Evolutionary conservation across 2,113 vertebrate species (phyloP).

Genomic region (Macroglossus sobrinus): DNA sequence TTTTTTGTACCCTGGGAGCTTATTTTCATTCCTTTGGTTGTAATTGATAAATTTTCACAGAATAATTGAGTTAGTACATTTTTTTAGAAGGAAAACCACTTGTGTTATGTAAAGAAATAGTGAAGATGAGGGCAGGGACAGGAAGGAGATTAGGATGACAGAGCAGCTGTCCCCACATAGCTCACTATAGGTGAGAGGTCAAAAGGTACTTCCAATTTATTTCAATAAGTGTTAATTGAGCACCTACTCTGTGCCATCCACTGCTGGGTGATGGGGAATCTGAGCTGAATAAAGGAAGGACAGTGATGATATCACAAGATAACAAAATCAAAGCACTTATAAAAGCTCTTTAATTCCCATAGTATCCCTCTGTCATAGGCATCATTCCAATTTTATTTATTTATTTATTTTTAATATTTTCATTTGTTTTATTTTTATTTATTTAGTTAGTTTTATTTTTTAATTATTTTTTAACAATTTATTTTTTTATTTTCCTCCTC

Average conservation of each 20-base stretch:
- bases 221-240: background rate
- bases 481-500: no score
- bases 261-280: background rate
- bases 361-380: background rate
- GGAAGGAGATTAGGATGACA: background rate
- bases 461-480: no score
- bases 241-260: no score
- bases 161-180: background rate
- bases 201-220: background rate
- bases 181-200: background rate
- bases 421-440: no score
- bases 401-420: no score
- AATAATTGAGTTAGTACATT: conserved; percentile 52
- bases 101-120: conserved; percentile 40
- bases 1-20: conserved; percentile 30
- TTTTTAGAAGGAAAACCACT: conserved; percentile 32
- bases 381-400: background rate
- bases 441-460: no score
- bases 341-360: background rate
- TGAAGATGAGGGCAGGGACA: background rate
- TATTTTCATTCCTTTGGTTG: conserved; percentile 65
- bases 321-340: background rate
- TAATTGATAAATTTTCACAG: conserved; percentile 62
- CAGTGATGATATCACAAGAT: background rate
- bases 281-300: background rate